Evolutionary conservation across 1,140 invertebrate genomes (phyloP).

Genomic region (Whitmania pigra): DNA sequence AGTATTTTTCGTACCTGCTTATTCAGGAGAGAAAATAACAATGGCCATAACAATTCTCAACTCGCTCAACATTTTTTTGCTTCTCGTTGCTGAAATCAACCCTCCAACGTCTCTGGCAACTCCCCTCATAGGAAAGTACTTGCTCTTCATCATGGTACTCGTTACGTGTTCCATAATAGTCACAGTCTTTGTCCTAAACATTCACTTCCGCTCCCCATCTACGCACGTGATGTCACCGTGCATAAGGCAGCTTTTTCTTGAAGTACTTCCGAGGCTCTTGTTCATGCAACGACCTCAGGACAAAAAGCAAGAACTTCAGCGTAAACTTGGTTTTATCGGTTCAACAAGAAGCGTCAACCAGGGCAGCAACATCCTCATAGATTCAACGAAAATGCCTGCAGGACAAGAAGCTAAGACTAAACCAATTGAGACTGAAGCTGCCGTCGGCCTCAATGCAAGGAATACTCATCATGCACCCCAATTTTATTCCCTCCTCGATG

Average conservation of each 20-base stretch:
- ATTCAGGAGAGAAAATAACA: slow-evolving; percentile 42
- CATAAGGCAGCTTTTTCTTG: slow-evolving; percentile 37
- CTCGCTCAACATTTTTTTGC: slow-evolving; percentile 42
- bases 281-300: slow-evolving; percentile 36
- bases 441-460: neutral
- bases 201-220: slow-evolving; percentile 37
- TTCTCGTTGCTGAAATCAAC: slow-evolving; percentile 41
- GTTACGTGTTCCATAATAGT: slow-evolving; percentile 42
- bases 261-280: slow-evolving; percentile 38
- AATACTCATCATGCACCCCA: neutral
- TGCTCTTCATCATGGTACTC: slow-evolving; percentile 42
- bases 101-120: slow-evolving; percentile 41
- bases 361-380: neutral
- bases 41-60: slow-evolving; percentile 41
- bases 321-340: neutral
- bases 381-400: neutral
- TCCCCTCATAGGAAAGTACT: slow-evolving; percentile 41
- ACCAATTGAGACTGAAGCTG: slow-evolving; percentile 1
- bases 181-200: slow-evolving; percentile 39
- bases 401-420: neutral
- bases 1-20: slow-evolving; percentile 41
- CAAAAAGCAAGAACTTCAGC: neutral
- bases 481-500: neutral
- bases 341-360: neutral
- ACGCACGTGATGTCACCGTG: slow-evolving; percentile 41